Conservation (phyloP, 2,113 vertebrate genomes). For the Trochalopteron elliotii region DNA sequence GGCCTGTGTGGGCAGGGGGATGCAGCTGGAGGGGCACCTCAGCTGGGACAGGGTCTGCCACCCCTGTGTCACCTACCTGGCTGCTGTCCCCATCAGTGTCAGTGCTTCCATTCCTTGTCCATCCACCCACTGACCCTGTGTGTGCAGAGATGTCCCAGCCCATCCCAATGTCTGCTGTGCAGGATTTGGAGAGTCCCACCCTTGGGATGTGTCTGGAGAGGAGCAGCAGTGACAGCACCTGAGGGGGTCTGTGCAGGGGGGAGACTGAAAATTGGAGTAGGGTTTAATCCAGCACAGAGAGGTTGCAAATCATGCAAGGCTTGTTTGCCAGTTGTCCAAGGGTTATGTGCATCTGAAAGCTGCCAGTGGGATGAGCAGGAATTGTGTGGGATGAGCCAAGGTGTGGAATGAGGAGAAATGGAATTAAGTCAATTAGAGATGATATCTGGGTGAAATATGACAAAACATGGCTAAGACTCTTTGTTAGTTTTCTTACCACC, state of each 20-base stretch:
- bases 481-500: background rate
- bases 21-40: background rate
- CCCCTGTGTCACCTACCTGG: background rate
- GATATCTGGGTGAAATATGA: background rate
- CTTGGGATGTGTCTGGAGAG: background rate
- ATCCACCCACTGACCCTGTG: background rate
- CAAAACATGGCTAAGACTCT: background rate
- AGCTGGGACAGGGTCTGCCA: background rate
- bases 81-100: background rate
- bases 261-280: background rate
- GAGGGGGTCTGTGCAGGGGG: background rate
- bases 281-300: background rate
- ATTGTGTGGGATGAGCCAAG: background rate
- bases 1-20: accelerated
- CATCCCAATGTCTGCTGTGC: accelerated
- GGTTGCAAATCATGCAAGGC: background rate
- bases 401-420: background rate
- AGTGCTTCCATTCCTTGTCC: background rate
- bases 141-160: background rate
- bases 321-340: background rate
- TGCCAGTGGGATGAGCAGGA: background rate
- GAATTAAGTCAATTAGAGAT: background rate
- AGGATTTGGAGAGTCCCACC: accelerated
- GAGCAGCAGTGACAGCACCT: background rate
- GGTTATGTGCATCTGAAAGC: accelerated